Evolutionary conservation across 2,888 invertebrate species (phyloP).

Genomic region (Agrotis segetum): DNA sequence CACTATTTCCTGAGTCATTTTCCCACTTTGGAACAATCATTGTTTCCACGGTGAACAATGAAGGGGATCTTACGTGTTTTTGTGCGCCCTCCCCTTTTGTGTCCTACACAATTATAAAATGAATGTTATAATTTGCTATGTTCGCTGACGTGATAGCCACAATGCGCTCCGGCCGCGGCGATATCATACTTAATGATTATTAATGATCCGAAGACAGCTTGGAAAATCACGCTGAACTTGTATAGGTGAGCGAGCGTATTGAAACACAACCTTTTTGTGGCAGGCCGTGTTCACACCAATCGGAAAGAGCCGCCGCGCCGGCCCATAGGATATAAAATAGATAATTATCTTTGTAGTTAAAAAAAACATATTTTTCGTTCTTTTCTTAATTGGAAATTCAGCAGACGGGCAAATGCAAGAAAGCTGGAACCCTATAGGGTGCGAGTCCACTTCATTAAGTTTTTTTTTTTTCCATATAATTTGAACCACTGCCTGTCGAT

Average conservation of each 20-base stretch:
- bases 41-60: conserved; percentile 79
- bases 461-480: no score
- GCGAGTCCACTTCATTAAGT: no score
- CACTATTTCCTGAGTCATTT: conserved; percentile 75
- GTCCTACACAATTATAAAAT: conserved; percentile 82
- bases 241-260: conserved; percentile 40
- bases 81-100: conserved; percentile 79
- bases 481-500: no score
- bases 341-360: no score
- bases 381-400: no score
- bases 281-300: background rate
- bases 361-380: no score
- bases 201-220: conserved; percentile 79
- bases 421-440: no score
- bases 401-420: no score
- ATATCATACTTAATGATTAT: conserved; percentile 84
- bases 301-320: background rate
- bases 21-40: conserved; percentile 76
- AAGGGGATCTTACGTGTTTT: conserved; percentile 79
- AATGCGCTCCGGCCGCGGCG: conserved; percentile 75
- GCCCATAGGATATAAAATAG: no score
- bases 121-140: conserved; percentile 85
- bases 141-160: conserved; percentile 72
- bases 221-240: conserved; percentile 75
- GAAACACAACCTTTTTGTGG: conserved; percentile 20